Base-by-base conservation (phyloP, 2,797 vertebrate genomes). In the Ara ararauna region DNA sequence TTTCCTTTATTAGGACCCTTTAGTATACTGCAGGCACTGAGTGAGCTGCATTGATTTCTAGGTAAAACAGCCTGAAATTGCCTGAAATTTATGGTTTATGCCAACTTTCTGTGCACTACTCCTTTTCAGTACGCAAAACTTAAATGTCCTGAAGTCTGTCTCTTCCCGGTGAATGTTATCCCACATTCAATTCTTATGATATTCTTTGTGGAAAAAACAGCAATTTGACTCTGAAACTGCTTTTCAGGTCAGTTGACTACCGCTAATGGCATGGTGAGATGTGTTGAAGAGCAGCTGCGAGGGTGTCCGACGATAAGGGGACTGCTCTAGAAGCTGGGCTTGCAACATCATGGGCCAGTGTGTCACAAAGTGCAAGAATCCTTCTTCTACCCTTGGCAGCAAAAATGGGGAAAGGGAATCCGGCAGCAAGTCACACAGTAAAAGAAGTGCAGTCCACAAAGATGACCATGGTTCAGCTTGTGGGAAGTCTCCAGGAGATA, bases 281-380 rank as follows among this genome's bases (percentile, higher is more conserved):
- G 96, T 97, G 97, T 95, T 96, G 97, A 97, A 85, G 98, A 98
- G 98, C 97, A 97, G 98, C 98, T 98, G 96, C 98, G 93, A 98
- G 98, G 98, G 93, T 97, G 98, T 98, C 97, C 84, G 80, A 97
- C 98, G 94, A 98, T 98, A 98, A 98, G 98, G 95, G 97, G 97
- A 96, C 97, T 29, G 23, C 92, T 96, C 87, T 97, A 95, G 97
- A 93, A 93, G 93, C 97, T 92, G 95, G 97, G 97, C 93, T 94
- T 78, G 65, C 96, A 97, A 75, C 97, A 98, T 98, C 98, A 99
- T 99, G 99, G 99, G 99, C 98, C 99, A 99, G 99, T 99, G 99
- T 85, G 99, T 99, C 98, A 99, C 99, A 56, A 99, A 99, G 98
- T 99, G 99, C 97, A 99, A 99, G 98, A 99, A 99, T 97, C 99